Evolutionary conservation across 2,113 vertebrate species (phyloP).

Genomic region (Triplophysa tibetana): DNA sequence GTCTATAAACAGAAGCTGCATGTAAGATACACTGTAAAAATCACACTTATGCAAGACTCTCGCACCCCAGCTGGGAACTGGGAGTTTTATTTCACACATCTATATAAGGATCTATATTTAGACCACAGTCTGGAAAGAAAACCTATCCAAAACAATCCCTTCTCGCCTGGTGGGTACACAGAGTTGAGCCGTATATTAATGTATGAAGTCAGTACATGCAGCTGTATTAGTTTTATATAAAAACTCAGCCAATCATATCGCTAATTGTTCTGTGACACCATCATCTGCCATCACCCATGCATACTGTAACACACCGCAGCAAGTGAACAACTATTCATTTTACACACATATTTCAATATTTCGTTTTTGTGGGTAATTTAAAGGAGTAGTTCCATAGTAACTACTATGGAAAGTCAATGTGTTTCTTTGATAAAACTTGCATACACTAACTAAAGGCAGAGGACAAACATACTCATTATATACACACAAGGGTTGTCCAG

Average conservation of each 20-base stretch:
- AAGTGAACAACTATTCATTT: conserved; percentile 5
- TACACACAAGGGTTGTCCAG: no score
- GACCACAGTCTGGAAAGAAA: background rate
- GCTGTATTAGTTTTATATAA: background rate
- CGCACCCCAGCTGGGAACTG: conserved; percentile 29
- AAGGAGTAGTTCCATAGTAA: background rate
- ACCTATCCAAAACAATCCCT: background rate
- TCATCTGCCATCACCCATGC: conserved; percentile 41
- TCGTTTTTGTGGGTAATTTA: conserved; percentile 25
- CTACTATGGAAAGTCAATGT: no score
- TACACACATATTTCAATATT: background rate
- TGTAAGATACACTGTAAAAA: conserved; percentile 33
- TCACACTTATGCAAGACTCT: conserved; percentile 29
- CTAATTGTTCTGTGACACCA: conserved; percentile 16
- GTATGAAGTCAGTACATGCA: conserved; percentile 12
- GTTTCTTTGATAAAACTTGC: conserved; percentile 7
- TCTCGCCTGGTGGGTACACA: background rate
- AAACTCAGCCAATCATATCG: conserved; percentile 36
- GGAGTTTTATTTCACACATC: conserved; percentile 28
- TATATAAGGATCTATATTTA: conserved; percentile 27
- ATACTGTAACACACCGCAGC: conserved; percentile 34
- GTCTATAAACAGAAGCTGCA: conserved; percentile 52
- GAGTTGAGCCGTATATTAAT: background rate
- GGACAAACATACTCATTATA: conserved; percentile 5
- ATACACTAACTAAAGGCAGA: conserved; percentile 19